A percentile compares a stretch with the other conserved stretches of the same genome.
Conservation (phyloP, 2,113 vertebrate genomes). For the Brachirus orientalis region DNA sequence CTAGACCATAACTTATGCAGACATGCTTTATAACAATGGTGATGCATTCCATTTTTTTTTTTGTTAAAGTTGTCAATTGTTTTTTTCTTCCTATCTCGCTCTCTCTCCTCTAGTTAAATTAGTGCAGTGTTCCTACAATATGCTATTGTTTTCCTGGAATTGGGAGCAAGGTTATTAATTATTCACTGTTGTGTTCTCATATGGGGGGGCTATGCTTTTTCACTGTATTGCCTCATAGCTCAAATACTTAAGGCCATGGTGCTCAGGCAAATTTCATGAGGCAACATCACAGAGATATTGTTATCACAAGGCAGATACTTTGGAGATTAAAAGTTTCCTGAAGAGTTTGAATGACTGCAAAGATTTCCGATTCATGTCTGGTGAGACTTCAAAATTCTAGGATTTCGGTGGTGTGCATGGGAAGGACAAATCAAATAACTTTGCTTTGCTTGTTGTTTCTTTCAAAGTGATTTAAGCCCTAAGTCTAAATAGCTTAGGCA, state of each 20-base stretch:
- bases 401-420: conserved; percentile 1
- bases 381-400: conserved; percentile 34
- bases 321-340: conserved; percentile 74
- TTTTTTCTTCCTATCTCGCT: conserved; percentile 22
- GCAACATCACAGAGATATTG: conserved; percentile 74
- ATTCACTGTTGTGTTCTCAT: conserved; percentile 83
- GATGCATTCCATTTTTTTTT: conserved; percentile 64
- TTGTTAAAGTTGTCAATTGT: conserved; percentile 66
- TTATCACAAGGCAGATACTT: conserved; percentile 61
- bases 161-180: conserved; percentile 84
- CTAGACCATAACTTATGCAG: conserved; percentile 63
- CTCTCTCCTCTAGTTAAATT: conserved; percentile 71
- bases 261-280: conserved; percentile 77
- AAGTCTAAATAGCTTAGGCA: conserved; percentile 72
- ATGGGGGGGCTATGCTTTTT: conserved; percentile 81
- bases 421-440: conserved; percentile 51
- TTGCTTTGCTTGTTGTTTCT: conserved; percentile 19
- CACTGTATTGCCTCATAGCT: conserved; percentile 83
- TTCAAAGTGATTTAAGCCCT: conserved; percentile 51
- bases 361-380: conserved; percentile 11
- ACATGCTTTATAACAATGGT: conserved; percentile 68
- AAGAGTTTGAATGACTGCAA: conserved; percentile 67
- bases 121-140: conserved; percentile 79
- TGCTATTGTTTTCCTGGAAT: conserved; percentile 85
- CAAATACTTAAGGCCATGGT: conserved; percentile 81